Conservation (phyloP, 2,888 invertebrate species). For the Lymantria dispar region DNA sequence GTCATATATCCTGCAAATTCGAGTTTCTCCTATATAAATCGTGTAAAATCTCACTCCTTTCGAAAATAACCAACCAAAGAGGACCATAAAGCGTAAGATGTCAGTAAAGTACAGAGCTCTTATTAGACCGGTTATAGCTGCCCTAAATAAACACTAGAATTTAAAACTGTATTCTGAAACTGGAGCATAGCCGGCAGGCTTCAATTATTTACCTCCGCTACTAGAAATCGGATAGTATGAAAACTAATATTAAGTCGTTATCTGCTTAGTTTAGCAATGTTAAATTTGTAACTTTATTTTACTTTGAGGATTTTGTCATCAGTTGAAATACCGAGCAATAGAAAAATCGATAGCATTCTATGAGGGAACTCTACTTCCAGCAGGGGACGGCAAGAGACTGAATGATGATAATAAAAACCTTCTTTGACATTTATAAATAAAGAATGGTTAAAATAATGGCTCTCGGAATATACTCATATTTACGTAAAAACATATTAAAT, state of each 20-base stretch:
- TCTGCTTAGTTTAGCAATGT: conserved; percentile 8
- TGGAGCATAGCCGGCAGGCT: conserved; percentile 44
- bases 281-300: conserved; percentile 13
- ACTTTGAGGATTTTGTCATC: not conserved
- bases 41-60: conserved; percentile 28
- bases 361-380: too few relatives aligned
- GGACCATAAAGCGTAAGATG: conserved; percentile 8
- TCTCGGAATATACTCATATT: too few relatives aligned
- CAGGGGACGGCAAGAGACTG: too few relatives aligned
- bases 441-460: too few relatives aligned
- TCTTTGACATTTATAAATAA: too few relatives aligned
- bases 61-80: conserved; percentile 11
- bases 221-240: conserved; percentile 18
- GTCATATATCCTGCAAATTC: not conserved
- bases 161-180: conserved; percentile 48
- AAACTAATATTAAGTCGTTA: conserved; percentile 13
- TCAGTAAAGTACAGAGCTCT: conserved; percentile 23
- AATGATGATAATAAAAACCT: too few relatives aligned
- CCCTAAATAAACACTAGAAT: conserved; percentile 34
- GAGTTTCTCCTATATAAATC: conserved; percentile 23
- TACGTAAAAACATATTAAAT: too few relatives aligned
- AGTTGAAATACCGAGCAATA: too few relatives aligned
- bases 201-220: conserved; percentile 47
- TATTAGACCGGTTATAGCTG: conserved; percentile 22
- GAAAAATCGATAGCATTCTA: too few relatives aligned